Conservation (phyloP, 1,140 invertebrate species). For the Frieseomelitta varia region DNA sequence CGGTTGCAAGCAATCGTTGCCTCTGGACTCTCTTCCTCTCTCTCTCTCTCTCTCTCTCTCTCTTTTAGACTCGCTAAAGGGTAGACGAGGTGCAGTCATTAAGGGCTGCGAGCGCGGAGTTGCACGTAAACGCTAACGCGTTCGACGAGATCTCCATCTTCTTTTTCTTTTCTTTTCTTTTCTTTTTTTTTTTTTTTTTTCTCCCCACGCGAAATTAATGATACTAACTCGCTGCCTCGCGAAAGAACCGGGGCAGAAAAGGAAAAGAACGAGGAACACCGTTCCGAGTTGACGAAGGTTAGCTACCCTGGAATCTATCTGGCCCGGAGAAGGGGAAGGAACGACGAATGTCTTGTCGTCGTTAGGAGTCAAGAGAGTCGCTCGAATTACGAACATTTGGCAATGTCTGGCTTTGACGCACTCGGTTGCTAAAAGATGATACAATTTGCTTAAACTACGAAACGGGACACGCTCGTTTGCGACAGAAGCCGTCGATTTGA, state of each 20-base stretch:
- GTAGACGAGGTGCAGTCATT: conserved; percentile 4
- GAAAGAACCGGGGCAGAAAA: background rate
- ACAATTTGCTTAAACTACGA: conserved; percentile 58
- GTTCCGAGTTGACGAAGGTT: background rate
- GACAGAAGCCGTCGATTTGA: conserved; percentile 62
- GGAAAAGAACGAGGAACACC: background rate
- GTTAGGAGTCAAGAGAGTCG: conserved; percentile 62
- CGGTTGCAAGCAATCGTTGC: conserved; percentile 39
- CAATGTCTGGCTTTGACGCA: conserved; percentile 41
- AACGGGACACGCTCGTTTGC: conserved; percentile 23
- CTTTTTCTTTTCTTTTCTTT: background rate
- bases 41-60: conserved; percentile 9
- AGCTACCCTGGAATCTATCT: background rate
- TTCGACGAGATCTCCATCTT: background rate
- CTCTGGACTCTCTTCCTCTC: conserved; percentile 16
- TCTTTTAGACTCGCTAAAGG: background rate
- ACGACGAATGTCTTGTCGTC: conserved; percentile 49
- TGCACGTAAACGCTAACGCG: conserved; percentile 27
- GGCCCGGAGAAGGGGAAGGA: background rate
- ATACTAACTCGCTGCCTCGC: conserved; percentile 1
- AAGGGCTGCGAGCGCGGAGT: conserved; percentile 16
- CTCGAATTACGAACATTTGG: conserved; percentile 65
- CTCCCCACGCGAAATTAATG: conserved; percentile 51
- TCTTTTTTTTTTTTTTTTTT: too few species aligned
- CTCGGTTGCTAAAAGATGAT: conserved; percentile 9